These are phyloP conservation scores for Pyrrhia umbra DNA, from an alignment of 2,888 invertebrate genomes.

Conservation along the genomic window DNA sequence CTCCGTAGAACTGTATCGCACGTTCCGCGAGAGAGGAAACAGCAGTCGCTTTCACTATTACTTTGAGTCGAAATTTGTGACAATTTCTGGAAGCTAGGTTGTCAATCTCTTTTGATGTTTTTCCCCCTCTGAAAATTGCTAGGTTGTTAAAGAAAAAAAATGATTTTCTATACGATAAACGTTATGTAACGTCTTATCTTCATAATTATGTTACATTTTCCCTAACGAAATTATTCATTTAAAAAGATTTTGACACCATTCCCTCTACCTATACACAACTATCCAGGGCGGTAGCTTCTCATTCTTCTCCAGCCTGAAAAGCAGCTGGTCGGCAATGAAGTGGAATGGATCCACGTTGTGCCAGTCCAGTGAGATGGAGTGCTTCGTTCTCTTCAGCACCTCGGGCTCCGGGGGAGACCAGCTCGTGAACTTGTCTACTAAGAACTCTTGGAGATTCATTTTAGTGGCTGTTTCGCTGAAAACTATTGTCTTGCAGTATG, in stretches of 20 bases:
- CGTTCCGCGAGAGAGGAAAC: conserved; percentile 67
- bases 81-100: conserved; percentile 85
- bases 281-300: conserved; percentile 84
- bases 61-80: conserved; percentile 85
- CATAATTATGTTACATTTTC: no score
- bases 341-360: conserved; percentile 65
- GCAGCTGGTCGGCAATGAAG: conserved; percentile 70
- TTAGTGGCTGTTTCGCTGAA: background rate
- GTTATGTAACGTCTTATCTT: no score
- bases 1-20: conserved; percentile 72
- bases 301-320: conserved; percentile 80
- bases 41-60: conserved; percentile 73
- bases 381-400: conserved; percentile 69
- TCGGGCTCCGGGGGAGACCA: conserved; percentile 76
- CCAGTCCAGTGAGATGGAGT: conserved; percentile 75
- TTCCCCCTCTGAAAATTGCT: conserved; percentile 82
- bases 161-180: no score
- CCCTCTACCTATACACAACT: conserved; percentile 77
- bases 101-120: conserved; percentile 79
- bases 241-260: no score
- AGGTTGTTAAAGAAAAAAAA: background rate
- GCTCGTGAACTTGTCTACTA: conserved; percentile 66
- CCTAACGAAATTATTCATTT: no score
- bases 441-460: conserved; percentile 70
- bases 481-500: background rate